Evolutionary conservation across 2,797 vertebrate species (phyloP).

Genomic region (Danio jaintianensis): DNA sequence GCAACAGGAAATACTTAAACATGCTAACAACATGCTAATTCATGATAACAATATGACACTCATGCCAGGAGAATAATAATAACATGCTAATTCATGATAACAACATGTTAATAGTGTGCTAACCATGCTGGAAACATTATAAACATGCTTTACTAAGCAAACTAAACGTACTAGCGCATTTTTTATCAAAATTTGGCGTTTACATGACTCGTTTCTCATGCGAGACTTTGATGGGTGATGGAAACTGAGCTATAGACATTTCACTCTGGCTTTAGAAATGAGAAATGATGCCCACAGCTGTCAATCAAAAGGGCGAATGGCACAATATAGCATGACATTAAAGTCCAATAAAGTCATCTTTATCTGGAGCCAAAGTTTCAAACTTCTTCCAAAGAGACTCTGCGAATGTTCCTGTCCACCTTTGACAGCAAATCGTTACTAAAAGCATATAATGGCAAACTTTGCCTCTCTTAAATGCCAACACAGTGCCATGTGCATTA

Average conservation of each 20-base stretch:
- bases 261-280: slow-evolving; percentile 14
- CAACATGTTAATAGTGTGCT: too few species aligned
- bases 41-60: too few species aligned
- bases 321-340: background rate
- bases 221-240: too few species aligned
- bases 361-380: slow-evolving; percentile 59
- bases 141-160: too few species aligned
- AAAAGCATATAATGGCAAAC: slow-evolving; percentile 75
- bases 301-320: slow-evolving; percentile 10
- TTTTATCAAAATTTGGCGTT: too few species aligned
- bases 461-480: slow-evolving; percentile 67
- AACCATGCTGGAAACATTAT: too few species aligned
- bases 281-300: slow-evolving; percentile 8
- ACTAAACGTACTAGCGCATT: too few species aligned
- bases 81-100: too few species aligned
- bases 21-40: too few species aligned
- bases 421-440: slow-evolving; percentile 81
- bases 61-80: too few species aligned
- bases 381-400: slow-evolving; percentile 55
- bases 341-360: background rate
- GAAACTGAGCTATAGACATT: background rate
- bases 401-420: slow-evolving; percentile 57
- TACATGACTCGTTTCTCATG: too few species aligned
- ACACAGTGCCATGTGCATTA: slow-evolving; percentile 61
- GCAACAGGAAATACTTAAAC: too few species aligned